Base-by-base conservation (phyloP, 64 coral and sea anemone genomes). In the Platygyra sinensis region DNA sequence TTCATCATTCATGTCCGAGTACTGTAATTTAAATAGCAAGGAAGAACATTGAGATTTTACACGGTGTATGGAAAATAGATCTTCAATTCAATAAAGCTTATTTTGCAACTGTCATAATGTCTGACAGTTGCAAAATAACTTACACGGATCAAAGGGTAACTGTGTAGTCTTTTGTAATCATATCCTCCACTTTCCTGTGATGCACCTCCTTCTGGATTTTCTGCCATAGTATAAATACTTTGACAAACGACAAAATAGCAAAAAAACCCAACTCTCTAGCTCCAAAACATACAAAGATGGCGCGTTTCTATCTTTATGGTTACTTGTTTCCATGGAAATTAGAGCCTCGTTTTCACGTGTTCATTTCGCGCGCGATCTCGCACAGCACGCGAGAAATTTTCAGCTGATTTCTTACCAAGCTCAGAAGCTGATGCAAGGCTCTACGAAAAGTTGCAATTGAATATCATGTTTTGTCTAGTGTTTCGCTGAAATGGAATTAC, bases 1-100 rank as follows among this genome's bases (percentile, higher is more conserved):
- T 98, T 98, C 96, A 60, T 98, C 96, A 90, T 98, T 98, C 96
- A 98, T 98, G 87, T 98, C 96, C 52, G 96, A 98, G 62, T 98
- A 94, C 96, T 98, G 77, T 25, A 65, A 72, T 15, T 25, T 51
- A 87, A 62, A 62, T 1, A 49, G 62, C 64, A 16, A 33, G 5
- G 72, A 2, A 46, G n/a, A 67, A 76, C 54, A 57, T 57, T 15
- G 15, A 46, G 42, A 46, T 46, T 46, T 46, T 46, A 46, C 7
- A 46, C 3, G 42, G 42, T 46, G 42, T 46, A 46, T 46, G 42
- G 42, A 46, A 46, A 46, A 46, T 46, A 5, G 3, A 46, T 5
- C 13, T 69, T 38, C 60, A 87, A 3, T 74, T n/a, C n/a, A n/a
- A n/a, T n/a, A n/a, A 73, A 60, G 60, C 60, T 67, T 20, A 4